Evolutionary conservation across 2,113 vertebrate genomes (phyloP).

Genomic region (Hemicordylus capensis): DNA sequence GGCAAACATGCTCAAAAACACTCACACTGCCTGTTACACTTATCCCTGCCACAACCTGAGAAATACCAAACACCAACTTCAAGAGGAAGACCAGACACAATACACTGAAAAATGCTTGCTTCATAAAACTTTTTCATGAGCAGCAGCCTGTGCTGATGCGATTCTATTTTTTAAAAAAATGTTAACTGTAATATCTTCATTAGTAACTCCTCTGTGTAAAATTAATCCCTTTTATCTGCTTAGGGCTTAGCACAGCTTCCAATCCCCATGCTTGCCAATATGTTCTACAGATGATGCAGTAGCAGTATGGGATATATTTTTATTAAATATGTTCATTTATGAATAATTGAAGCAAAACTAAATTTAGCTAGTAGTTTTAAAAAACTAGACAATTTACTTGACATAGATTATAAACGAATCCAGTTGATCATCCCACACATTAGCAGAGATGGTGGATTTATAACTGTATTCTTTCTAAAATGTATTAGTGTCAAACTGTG

Average conservation of each 20-base stretch:
- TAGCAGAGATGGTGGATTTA: neutral
- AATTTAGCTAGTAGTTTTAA: neutral
- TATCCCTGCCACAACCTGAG: constrained; percentile 33
- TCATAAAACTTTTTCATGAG: constrained; percentile 11
- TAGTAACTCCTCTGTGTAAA: constrained; percentile 62
- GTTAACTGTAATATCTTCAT: constrained; percentile 54
- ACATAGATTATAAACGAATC: neutral
- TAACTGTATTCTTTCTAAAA: neutral
- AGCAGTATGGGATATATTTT: neutral
- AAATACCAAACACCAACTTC: constrained; percentile 58
- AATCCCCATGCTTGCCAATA: constrained; percentile 42
- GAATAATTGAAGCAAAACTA: constrained; percentile 6
- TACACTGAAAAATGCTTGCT: neutral
- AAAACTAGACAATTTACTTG: neutral
- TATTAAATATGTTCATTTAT: constrained; percentile 10
- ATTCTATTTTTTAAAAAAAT: constrained; percentile 9
- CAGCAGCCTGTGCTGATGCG: constrained; percentile 37
- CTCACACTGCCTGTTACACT: neutral
- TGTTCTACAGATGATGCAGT: constrained; percentile 29
- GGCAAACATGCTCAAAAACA: neutral
- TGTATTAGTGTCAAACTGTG: neutral
- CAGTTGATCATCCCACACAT: neutral
- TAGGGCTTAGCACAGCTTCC: constrained; percentile 59
- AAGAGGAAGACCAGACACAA: neutral
- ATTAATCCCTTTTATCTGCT: constrained; percentile 69